Conservation (phyloP, 2,888 invertebrate genomes). For the Patella pellucida region DNA sequence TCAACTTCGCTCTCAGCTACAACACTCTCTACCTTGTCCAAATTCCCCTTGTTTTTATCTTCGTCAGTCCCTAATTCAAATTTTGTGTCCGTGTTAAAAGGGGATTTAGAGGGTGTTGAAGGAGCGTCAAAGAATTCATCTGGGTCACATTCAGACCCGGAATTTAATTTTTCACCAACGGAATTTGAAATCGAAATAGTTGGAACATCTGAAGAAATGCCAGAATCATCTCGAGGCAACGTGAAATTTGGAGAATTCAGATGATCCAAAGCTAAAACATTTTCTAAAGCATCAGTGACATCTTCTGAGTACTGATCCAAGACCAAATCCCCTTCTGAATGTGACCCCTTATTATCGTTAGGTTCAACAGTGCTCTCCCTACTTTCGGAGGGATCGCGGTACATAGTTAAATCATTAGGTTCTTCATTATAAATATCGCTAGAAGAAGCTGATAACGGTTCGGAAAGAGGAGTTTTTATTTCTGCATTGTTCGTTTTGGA, state of each 20-base stretch:
- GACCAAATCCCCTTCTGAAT: neutral
- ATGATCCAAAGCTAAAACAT: neutral
- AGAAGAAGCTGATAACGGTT: no score
- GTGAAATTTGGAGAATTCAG: neutral
- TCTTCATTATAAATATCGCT: no score
- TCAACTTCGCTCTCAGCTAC: no score
- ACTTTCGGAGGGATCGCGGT: neutral
- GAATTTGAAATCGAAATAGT: no score
- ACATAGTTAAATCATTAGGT: neutral
- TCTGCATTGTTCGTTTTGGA: neutral
- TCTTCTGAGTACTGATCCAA: slow-evolving; percentile 4
- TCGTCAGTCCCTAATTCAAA: neutral
- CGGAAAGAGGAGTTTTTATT: no score
- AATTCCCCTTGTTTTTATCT: neutral
- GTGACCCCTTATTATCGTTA: neutral
- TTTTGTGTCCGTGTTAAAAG: neutral
- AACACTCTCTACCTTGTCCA: no score
- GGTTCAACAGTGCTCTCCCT: slow-evolving; percentile 4
- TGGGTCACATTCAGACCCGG: neutral
- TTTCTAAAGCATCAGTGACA: slow-evolving; percentile 2
- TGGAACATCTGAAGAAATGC: no score
- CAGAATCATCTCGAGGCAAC: no score
- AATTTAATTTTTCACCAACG: neutral
- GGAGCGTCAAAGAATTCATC: neutral
- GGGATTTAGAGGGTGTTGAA: neutral